Evolutionary conservation across 2,888 invertebrate genomes (phyloP).

Genomic region (Alcis repandata): DNA sequence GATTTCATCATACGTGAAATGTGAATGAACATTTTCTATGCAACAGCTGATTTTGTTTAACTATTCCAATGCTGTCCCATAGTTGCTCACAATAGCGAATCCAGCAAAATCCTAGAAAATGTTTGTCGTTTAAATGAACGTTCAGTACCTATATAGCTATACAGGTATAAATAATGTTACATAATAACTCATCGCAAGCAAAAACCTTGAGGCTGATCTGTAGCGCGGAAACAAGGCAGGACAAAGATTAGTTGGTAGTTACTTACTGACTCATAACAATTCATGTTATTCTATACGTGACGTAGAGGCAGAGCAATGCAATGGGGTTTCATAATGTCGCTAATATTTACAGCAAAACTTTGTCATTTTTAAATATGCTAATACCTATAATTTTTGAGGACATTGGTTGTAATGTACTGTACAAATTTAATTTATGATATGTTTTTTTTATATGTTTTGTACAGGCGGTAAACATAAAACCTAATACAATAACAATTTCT

Average conservation of each 20-base stretch:
- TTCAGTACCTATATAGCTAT: background rate
- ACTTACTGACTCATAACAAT: slow-evolving; percentile 50
- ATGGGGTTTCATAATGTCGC: background rate
- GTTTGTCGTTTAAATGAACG: background rate
- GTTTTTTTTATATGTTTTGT: too few relatives aligned
- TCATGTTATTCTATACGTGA: slow-evolving; percentile 34
- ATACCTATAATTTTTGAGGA: too few relatives aligned
- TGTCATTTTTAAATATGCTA: background rate
- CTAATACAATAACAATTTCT: too few relatives aligned
- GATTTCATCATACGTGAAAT: too few relatives aligned
- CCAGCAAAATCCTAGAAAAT: background rate
- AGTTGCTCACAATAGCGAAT: too few relatives aligned
- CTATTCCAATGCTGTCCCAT: too few relatives aligned
- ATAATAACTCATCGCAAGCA: slow-evolving; percentile 20
- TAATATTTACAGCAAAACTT: background rate
- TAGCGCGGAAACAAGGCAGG: slow-evolving; percentile 60
- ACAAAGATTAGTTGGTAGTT: slow-evolving; percentile 26
- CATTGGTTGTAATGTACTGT: too few relatives aligned
- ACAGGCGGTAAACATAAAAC: too few relatives aligned
- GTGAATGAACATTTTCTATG: too few relatives aligned
- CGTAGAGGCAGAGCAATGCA: slow-evolving; percentile 19
- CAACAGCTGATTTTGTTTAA: too few relatives aligned
- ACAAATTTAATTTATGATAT: too few relatives aligned
- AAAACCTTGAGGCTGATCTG: slow-evolving; percentile 64
- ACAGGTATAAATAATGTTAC: background rate